Evolutionary conservation across 1,140 invertebrate genomes (phyloP), one percentile per base, ranked within the genome.

Genomic region (Zaprionus kolodkinae): DNA sequence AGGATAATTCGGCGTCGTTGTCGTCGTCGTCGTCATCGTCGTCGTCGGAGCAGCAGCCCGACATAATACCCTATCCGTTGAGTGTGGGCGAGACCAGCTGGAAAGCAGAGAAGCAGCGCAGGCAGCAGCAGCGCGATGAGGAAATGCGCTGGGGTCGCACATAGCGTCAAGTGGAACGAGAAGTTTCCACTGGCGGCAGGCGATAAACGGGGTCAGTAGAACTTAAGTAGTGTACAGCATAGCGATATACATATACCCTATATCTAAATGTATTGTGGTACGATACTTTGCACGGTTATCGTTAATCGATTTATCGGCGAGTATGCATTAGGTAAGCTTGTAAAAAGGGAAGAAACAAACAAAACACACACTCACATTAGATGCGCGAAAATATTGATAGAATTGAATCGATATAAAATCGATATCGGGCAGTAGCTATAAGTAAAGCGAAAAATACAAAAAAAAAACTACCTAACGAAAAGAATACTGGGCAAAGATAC

Each of bases 31-130:
- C 12, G 13, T 40, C 38, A 13, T 13, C 13, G 40, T 13, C 13
- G 40, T 88, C 84, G 15, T 68, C 83, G 60, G 90, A 91, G 76
- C 79, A 79, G 60, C 90, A 91, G 57, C 90, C 90, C 33, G 90
- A 91, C 66, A 91, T 91, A 9, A 91, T 91, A 81, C 90, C 90
- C 56, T 91, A 91, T 85, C 90, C 90, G 38, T 56, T 83, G 54
- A 72, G 88, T 50, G 81, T 84, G 65, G 87, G 80, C 60, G 81
- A 84, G 62, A 81, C 74, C 55, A 89, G 78, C 67, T 85, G 81
- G 85, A 78, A 80, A 59, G 67, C 68, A 63, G 81, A 76, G 54
- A 82, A 79, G 38, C 76, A 76, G 12, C 74, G 56, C 30, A 64
- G 69, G n/a, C 62, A 88, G 30, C 59, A 57, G 10, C 25, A 80